These are phyloP conservation scores for Coendou prehensilis DNA, from an alignment of 2,797 vertebrate species.

Conservation along the genomic window DNA sequence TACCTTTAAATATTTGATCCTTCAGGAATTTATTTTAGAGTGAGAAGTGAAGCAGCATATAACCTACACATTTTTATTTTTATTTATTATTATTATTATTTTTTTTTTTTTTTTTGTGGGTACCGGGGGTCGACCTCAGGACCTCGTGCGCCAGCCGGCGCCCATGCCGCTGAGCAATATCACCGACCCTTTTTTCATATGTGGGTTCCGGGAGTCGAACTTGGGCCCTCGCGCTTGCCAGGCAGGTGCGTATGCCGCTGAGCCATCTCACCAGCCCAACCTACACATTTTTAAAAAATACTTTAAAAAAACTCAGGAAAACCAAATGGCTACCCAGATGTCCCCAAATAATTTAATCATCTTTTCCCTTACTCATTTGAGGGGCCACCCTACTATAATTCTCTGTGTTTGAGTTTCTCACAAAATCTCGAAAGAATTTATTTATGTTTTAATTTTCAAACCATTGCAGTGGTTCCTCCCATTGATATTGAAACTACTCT, in stretches of 20 bases:
- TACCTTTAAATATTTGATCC: conserved; percentile 29
- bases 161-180: too few species aligned
- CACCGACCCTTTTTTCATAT: too few species aligned
- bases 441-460: conserved; percentile 54
- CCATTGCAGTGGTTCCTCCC: background rate
- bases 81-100: too few species aligned
- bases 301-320: background rate
- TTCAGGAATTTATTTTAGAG: conserved; percentile 31
- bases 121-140: too few species aligned
- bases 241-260: too few species aligned
- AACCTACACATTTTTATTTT: background rate
- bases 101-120: too few species aligned
- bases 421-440: conserved; percentile 26
- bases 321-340: background rate
- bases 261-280: background rate
- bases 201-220: too few species aligned
- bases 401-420: conserved; percentile 6
- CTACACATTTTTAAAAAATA: background rate
- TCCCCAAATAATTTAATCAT: background rate
- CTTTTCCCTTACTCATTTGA: background rate
- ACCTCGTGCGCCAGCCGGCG: too few species aligned
- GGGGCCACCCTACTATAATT: background rate
- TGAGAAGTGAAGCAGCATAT: background rate
- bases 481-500: conserved; percentile 2
- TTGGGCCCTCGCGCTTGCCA: too few species aligned